Percentiles rank a stretch among this genome's conserved stretches.
phyloP scores from a whole-genome alignment of 2,888 invertebrate genomes.

The Phrixothrix hirtus region DNA sequence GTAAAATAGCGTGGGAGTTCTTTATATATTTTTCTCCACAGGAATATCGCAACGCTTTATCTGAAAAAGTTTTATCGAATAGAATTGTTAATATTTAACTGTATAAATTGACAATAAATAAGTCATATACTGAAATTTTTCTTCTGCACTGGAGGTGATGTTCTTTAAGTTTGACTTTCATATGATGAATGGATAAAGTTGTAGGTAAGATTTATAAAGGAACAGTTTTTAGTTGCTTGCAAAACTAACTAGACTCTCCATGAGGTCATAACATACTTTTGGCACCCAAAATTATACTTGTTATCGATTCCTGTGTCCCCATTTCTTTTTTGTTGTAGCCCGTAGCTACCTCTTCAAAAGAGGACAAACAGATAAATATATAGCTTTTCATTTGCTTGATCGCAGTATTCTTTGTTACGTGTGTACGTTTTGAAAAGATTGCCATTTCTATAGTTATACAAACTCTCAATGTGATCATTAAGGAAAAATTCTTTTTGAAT shows the following conservation, averaged over 20 bases:
- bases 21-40: constrained; percentile 5
- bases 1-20: constrained; percentile 12
- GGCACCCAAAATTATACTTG: constrained; percentile 8
- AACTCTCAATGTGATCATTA: background rate
- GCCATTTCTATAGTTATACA: background rate
- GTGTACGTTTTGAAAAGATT: constrained; percentile 1
- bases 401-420: constrained; percentile 5
- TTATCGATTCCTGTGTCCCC: constrained; percentile 2
- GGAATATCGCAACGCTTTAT: background rate
- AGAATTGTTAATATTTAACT: constrained; percentile 8
- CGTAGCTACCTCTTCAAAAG: background rate
- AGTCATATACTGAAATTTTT: constrained; percentile 7
- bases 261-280: constrained; percentile 12
- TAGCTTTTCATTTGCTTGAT: constrained; percentile 18
- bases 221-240: constrained; percentile 4
- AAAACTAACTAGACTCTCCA: constrained; percentile 6
- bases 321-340: background rate
- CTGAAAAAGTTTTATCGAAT: background rate
- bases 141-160: constrained; percentile 1
- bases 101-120: constrained; percentile 27
- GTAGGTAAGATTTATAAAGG: constrained; percentile 2
- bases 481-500: background rate
- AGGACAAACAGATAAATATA: constrained; percentile 3
- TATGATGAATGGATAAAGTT: constrained; percentile 21
- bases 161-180: constrained; percentile 12